Evolutionary conservation across 2,113 vertebrate species (phyloP).

Genomic region (Chaetops frenatus): DNA sequence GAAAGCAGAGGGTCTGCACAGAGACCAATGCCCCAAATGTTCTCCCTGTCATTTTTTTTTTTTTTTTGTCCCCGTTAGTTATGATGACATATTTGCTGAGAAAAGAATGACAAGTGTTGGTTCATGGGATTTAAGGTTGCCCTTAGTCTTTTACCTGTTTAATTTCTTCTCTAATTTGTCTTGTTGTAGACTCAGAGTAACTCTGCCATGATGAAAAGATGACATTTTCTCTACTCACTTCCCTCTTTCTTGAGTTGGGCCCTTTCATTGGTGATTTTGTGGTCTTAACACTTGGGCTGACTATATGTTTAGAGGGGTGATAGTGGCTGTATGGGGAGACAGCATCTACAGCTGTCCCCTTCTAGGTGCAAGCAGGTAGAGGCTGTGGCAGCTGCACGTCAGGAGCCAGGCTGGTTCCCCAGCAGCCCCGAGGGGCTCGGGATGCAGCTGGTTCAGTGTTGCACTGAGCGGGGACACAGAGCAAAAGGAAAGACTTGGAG

Average conservation of each 20-base stretch:
- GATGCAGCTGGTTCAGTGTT: neutral
- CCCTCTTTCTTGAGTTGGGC: neutral
- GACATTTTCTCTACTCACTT: neutral
- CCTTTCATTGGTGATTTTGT: neutral
- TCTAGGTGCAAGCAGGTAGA: neutral
- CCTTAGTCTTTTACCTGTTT: neutral
- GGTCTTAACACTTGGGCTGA: neutral
- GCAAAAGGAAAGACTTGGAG: neutral
- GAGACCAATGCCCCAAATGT: neutral
- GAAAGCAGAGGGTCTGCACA: neutral
- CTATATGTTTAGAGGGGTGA: neutral
- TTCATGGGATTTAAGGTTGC: neutral
- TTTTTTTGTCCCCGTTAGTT: neutral
- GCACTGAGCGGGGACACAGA: neutral
- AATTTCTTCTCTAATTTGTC: neutral
- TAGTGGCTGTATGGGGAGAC: neutral
- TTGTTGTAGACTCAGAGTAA: neutral
- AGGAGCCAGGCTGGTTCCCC: neutral
- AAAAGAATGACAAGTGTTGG: neutral
- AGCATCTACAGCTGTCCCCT: neutral
- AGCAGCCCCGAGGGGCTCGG: neutral
- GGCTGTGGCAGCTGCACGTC: fast-evolving
- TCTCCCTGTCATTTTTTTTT: neutral
- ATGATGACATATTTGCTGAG: neutral
- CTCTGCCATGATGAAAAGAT: neutral